Conservation (phyloP, 2,797 vertebrate species). For the Caiman crocodilus region DNA sequence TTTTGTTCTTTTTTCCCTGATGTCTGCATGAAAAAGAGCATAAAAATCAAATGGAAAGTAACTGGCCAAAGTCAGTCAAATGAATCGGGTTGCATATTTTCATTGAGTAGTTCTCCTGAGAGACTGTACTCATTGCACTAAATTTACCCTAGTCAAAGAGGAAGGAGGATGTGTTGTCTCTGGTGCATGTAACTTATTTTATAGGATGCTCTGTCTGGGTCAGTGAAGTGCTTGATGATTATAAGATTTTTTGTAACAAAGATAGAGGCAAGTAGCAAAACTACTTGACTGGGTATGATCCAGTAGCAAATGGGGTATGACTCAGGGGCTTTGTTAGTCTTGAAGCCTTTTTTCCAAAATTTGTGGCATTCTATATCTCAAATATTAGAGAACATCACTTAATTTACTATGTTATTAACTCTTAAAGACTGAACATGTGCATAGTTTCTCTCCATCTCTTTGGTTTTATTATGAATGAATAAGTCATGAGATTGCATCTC, state of each 20-base stretch:
- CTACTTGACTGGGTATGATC: neutral
- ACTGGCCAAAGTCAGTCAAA: neutral
- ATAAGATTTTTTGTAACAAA: neutral
- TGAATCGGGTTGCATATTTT: neutral
- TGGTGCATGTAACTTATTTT: neutral
- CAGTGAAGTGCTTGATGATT: neutral
- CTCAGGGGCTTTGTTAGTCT: neutral
- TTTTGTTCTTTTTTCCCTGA: neutral
- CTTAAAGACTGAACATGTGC: neutral
- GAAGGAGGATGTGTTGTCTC: neutral
- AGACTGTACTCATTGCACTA: neutral
- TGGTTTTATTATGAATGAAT: accelerated
- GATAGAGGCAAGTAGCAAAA: neutral
- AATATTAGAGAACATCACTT: neutral
- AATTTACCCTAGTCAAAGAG: accelerated
- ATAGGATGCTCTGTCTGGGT: neutral
- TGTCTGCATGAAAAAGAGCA: neutral
- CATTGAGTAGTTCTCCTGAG: accelerated
- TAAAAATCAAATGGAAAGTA: neutral
- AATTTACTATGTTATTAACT: neutral
- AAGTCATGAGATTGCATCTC: neutral
- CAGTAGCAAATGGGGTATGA: neutral
- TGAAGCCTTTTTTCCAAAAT: neutral
- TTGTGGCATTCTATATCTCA: neutral
- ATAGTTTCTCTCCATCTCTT: neutral